Evolutionary conservation across 2,113 vertebrate species (phyloP).

Genomic region (Forbesichthys papilliferus): DNA sequence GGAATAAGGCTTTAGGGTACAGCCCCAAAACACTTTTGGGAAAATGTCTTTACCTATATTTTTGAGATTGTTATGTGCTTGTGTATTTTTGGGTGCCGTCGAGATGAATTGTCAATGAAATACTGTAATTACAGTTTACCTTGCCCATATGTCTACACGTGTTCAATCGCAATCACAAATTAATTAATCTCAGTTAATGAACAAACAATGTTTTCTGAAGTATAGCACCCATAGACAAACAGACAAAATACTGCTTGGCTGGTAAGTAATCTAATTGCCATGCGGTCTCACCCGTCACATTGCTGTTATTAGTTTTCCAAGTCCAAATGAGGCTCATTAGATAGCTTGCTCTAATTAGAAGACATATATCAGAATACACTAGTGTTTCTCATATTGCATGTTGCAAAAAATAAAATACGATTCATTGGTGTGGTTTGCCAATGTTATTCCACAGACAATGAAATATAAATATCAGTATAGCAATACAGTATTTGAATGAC

Average conservation of each 20-base stretch:
- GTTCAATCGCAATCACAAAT: conserved; percentile 73
- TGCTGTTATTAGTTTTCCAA: conserved; percentile 72
- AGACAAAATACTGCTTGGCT: conserved; percentile 69
- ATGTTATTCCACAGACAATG: conserved; percentile 47
- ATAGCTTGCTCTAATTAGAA: conserved; percentile 71
- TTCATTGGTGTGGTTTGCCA: conserved; percentile 61
- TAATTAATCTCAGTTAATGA: conserved; percentile 69
- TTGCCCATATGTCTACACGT: conserved; percentile 15
- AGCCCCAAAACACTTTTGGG: too few relatives aligned
- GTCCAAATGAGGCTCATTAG: conserved; percentile 73
- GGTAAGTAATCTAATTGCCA: conserved; percentile 76
- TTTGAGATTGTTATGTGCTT: too few relatives aligned
- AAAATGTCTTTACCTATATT: too few relatives aligned
- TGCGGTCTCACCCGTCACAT: conserved; percentile 68
- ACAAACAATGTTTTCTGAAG: conserved; percentile 66
- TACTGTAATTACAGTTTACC: neutral
- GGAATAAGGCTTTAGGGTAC: too few relatives aligned
- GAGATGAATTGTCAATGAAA: too few relatives aligned
- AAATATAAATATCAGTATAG: conserved; percentile 39
- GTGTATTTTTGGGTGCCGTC: too few relatives aligned
- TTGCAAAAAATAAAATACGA: conserved; percentile 69
- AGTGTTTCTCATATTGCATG: conserved; percentile 58
- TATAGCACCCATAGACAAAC: conserved; percentile 8
- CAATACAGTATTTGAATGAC: conserved; percentile 16
- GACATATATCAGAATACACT: conserved; percentile 69